Percentiles rank a stretch among this genome's conserved stretches.
Conservation (phyloP, 2,113 vertebrate species). For the Callospermophilus lateralis region DNA sequence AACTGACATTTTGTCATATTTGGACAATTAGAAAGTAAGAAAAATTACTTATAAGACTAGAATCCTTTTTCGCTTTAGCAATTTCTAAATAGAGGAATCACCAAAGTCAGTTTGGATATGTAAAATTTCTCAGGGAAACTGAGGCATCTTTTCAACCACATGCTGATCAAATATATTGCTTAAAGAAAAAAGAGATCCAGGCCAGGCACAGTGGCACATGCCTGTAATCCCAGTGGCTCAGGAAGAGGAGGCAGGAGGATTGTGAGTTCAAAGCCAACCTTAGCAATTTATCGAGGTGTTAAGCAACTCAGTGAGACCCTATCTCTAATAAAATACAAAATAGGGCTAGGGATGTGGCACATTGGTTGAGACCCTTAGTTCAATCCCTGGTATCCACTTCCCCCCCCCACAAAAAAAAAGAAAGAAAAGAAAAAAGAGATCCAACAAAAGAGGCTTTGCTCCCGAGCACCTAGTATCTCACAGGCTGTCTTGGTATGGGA, state of each 20-base stretch:
- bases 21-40: neutral
- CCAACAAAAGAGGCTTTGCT: accelerated
- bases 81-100: neutral
- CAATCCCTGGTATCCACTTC: too few relatives aligned
- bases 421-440: too few relatives aligned
- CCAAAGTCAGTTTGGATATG: neutral
- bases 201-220: too few relatives aligned
- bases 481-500: accelerated
- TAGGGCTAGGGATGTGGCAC: too few relatives aligned
- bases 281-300: too few relatives aligned
- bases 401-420: too few relatives aligned
- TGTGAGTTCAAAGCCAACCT: too few relatives aligned
- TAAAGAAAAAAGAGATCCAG: neutral
- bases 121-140: neutral
- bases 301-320: too few relatives aligned
- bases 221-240: too few relatives aligned
- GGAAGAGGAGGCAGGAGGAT: too few relatives aligned
- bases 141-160: neutral
- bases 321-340: too few relatives aligned
- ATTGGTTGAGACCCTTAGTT: too few relatives aligned
- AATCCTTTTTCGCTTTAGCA: neutral
- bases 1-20: neutral
- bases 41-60: neutral
- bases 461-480: accelerated
- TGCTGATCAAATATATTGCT: neutral